phyloP scores from a whole-genome alignment of 2,113 vertebrate species.

The Zeus faber region DNA sequence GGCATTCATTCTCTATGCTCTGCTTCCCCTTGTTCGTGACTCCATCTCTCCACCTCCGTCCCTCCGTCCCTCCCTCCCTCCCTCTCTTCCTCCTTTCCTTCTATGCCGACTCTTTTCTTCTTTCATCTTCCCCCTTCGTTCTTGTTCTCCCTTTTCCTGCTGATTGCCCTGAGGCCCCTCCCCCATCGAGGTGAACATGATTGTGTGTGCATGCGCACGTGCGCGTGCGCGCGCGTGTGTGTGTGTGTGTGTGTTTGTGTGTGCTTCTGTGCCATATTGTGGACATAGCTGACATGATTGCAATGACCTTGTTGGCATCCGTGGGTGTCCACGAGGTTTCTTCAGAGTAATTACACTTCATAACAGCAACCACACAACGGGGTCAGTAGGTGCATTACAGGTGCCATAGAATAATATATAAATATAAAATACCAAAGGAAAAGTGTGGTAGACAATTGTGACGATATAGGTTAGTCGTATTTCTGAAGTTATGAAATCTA shows the following conservation, averaged over 20 bases:
- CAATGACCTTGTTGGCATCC: conserved; percentile 60
- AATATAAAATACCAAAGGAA: no score
- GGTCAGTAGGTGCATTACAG: conserved; percentile 33
- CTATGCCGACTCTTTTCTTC: conserved; percentile 41
- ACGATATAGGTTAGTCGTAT: neutral
- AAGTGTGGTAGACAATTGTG: no score
- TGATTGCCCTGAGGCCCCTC: conserved; percentile 57
- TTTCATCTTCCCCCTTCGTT: conserved; percentile 36
- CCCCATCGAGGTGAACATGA: conserved; percentile 50
- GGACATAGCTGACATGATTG: conserved; percentile 46
- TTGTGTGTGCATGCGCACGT: conserved; percentile 12
- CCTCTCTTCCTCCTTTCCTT: conserved; percentile 40
- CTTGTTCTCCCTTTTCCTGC: conserved; percentile 41
- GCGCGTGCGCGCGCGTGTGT: neutral
- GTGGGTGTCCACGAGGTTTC: conserved; percentile 36
- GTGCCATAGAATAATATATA: conserved; percentile 16
- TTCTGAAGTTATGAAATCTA: neutral
- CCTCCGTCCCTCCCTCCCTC: conserved; percentile 24
- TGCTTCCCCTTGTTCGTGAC: conserved; percentile 54
- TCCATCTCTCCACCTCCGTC: conserved; percentile 35
- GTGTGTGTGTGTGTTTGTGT: conserved; percentile 23
- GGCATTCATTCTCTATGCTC: conserved; percentile 53
- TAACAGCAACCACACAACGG: conserved; percentile 28
- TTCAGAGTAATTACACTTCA: conserved; percentile 48
- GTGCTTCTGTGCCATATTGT: conserved; percentile 12